phyloP scores from a whole-genome alignment of 2,888 invertebrate genomes.

The Zaprionus bogoriensis region DNA sequence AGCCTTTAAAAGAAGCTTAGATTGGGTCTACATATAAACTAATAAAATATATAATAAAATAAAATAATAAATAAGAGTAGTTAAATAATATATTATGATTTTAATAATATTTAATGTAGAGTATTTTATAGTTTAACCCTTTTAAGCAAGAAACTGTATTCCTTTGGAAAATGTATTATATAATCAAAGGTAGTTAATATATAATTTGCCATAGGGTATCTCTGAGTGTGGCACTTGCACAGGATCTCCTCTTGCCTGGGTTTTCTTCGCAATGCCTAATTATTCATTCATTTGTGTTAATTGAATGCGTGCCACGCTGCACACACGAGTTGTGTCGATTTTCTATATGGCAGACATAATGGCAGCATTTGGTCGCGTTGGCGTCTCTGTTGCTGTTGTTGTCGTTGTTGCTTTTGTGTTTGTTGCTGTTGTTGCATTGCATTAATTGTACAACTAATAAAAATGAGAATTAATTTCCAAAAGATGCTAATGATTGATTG shows the following conservation, averaged over 20 bases:
- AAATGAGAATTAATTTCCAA: constrained; percentile 67
- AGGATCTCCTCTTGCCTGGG: neutral
- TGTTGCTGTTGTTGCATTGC: constrained; percentile 29
- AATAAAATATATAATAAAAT: too few relatives aligned
- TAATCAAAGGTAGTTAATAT: too few relatives aligned
- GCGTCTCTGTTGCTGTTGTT: constrained; percentile 35
- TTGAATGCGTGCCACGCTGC: constrained; percentile 71
- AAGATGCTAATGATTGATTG: constrained; percentile 74
- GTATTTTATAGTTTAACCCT: too few relatives aligned
- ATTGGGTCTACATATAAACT: too few relatives aligned
- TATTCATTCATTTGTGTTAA: constrained; percentile 73
- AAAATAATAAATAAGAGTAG: too few relatives aligned
- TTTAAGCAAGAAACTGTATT: too few relatives aligned
- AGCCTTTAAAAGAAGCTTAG: too few relatives aligned
- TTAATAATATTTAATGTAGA: too few relatives aligned
- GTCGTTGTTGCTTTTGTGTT: constrained; percentile 3
- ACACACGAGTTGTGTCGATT: constrained; percentile 46
- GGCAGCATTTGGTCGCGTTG: constrained; percentile 68
- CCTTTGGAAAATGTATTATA: too few relatives aligned
- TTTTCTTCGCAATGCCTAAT: constrained; percentile 43
- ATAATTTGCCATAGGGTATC: constrained; percentile 20
- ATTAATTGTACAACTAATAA: constrained; percentile 45
- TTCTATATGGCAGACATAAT: constrained; percentile 69
- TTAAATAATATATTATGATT: too few relatives aligned
- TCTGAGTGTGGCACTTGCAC: neutral